Evolutionary conservation across 2,888 invertebrate genomes (phyloP).

Genomic region (Hypomecis punctinalis): DNA sequence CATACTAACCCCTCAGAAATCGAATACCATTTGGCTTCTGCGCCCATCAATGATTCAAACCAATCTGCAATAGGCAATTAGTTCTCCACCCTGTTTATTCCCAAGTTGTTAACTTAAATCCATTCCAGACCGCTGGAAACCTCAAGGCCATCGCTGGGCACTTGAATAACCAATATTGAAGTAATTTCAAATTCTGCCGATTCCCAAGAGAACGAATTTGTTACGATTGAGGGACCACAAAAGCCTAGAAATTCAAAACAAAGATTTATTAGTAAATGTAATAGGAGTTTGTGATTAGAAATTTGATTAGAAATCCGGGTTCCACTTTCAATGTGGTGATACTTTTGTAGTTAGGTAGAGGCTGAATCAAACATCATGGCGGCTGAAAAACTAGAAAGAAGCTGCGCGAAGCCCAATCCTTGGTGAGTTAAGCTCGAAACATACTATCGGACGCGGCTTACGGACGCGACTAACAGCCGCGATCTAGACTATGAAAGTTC

Average conservation of each 20-base stretch:
- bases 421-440: no score
- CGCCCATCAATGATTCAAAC: not conserved
- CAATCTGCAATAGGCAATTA: constrained; percentile 7
- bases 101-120: constrained; percentile 15
- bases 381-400: no score
- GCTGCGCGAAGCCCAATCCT: no score
- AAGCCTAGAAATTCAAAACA: constrained; percentile 3
- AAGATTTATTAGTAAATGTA: not conserved
- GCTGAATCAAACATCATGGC: no score
- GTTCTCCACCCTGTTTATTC: constrained; percentile 36
- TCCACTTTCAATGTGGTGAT: no score
- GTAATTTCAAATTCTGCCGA: constrained; percentile 1
- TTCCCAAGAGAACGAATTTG: constrained; percentile 9
- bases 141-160: constrained; percentile 2
- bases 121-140: constrained; percentile 8
- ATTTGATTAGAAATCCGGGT: no score
- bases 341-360: no score
- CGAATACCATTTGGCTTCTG: not conserved
- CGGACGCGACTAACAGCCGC: no score
- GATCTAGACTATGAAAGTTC: no score
- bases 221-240: not conserved
- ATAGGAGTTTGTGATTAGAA: no score
- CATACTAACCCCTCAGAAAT: no score
- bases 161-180: constrained; percentile 15
- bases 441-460: no score